These are phyloP conservation scores for Sapayoa aenigma DNA, from an alignment of 2,113 vertebrate species.

Conservation along the genomic window DNA sequence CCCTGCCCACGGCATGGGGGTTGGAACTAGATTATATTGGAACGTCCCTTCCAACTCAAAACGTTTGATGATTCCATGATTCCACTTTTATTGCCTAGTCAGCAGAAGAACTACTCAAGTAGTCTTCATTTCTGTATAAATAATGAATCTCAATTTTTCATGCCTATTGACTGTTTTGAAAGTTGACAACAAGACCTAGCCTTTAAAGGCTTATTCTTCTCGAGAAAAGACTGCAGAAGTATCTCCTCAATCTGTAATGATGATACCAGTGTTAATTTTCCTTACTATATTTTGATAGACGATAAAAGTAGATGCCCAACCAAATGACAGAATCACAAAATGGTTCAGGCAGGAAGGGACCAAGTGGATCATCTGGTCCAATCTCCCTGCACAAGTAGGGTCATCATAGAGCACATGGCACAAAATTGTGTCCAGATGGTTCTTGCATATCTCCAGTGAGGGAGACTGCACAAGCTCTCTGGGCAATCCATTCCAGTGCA, in stretches of 20 bases:
- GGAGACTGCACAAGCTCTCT: not conserved
- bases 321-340: not conserved
- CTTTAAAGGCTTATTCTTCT: not conserved
- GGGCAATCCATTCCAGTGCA: not conserved
- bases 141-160: not conserved
- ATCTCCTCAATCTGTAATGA: not conserved
- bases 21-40: not conserved
- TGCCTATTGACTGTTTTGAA: not conserved
- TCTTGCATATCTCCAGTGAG: not conserved
- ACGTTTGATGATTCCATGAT: not conserved
- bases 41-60: not conserved
- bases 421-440: not conserved
- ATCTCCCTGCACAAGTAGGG: not conserved
- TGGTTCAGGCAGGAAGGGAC: not conserved
- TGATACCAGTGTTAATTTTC: not conserved
- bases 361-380: not conserved
- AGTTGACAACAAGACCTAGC: not conserved
- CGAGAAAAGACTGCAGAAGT: not conserved
- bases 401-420: not conserved
- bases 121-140: not conserved
- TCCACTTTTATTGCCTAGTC: not conserved
- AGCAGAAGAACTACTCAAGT: not conserved
- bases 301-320: not conserved
- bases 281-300: not conserved
- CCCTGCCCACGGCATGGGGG: not conserved